A percentile compares a stretch with the other conserved stretches of the same genome.
phyloP scores from a whole-genome alignment of 2,113 vertebrate genomes.

The Macquaria australasica region DNA sequence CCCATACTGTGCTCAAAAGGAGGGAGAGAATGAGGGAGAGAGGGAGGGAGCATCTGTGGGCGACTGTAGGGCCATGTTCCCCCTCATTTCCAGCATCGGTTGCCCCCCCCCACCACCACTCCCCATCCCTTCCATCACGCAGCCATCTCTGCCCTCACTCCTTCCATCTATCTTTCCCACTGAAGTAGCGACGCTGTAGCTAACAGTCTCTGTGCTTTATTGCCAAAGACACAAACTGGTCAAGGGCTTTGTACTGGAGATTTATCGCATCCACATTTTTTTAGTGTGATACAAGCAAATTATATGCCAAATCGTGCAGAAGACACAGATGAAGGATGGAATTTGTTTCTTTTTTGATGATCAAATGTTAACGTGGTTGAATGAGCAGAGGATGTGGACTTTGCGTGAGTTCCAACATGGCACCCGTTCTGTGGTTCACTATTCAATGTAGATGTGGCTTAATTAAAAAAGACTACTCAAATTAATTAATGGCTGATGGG shows the following conservation, averaged over 20 bases:
- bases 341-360: conserved; percentile 68
- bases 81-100: conserved; percentile 41
- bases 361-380: conserved; percentile 64
- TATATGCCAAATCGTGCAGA: conserved; percentile 48
- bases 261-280: conserved; percentile 50
- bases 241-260: conserved; percentile 64
- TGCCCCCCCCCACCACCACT: background rate
- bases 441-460: conserved; percentile 66
- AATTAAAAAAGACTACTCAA: conserved; percentile 68
- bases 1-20: conserved; percentile 66
- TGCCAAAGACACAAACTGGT: conserved; percentile 69
- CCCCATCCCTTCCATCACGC: conserved; percentile 53
- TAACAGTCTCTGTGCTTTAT: conserved; percentile 69
- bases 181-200: conserved; percentile 53
- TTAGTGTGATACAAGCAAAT: conserved; percentile 47
- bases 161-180: conserved; percentile 61
- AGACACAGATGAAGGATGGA: conserved; percentile 53
- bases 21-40: conserved; percentile 39
- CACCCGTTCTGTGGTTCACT: conserved; percentile 61
- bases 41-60: conserved; percentile 70
- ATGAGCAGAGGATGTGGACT: conserved; percentile 56
- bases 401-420: conserved; percentile 64
- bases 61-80: conserved; percentile 50
- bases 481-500: conserved; percentile 67
- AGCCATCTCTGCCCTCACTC: conserved; percentile 48